Conservation (phyloP, 1,140 invertebrate genomes). For the Plodia interpunctella region DNA sequence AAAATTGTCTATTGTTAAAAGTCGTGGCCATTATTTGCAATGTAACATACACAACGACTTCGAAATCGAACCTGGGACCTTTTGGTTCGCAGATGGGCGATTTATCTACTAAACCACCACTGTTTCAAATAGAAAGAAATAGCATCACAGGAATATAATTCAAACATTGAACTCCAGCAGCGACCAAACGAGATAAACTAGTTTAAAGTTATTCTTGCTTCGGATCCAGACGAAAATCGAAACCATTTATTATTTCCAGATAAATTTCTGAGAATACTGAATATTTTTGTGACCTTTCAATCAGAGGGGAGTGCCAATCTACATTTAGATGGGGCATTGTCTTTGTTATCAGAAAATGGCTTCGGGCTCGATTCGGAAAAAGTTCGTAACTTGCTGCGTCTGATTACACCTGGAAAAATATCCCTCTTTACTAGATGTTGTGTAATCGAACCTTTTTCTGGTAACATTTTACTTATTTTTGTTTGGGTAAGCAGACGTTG, state of each 20-base stretch:
- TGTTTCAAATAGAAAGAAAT: too few relatives aligned
- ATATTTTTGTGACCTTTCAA: slow-evolving; percentile 4
- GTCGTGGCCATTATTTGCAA: too few relatives aligned
- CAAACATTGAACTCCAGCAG: background rate
- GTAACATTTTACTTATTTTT: too few relatives aligned
- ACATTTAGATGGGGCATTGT: slow-evolving; percentile 1
- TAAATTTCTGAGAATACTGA: background rate
- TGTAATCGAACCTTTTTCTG: too few relatives aligned
- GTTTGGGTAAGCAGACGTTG: too few relatives aligned
- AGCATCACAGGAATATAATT: too few relatives aligned
- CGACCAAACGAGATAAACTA: background rate
- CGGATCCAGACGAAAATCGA: background rate
- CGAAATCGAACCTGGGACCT: too few relatives aligned
- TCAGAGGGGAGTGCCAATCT: slow-evolving; percentile 3
- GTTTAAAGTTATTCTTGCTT: background rate
- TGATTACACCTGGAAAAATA: background rate
- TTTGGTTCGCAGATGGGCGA: too few relatives aligned
- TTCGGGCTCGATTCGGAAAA: slow-evolving; percentile 2
- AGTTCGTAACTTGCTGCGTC: background rate
- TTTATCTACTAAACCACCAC: too few relatives aligned
- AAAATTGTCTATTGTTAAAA: too few relatives aligned
- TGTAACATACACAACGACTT: too few relatives aligned
- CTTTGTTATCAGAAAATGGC: slow-evolving; percentile 5
- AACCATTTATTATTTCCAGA: background rate
- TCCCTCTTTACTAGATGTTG: background rate